Percentiles rank a stretch among this genome's conserved stretches.
Evolutionary conservation across 2,888 invertebrate genomes (phyloP).

Genomic region (Hybos culiciformis): DNA sequence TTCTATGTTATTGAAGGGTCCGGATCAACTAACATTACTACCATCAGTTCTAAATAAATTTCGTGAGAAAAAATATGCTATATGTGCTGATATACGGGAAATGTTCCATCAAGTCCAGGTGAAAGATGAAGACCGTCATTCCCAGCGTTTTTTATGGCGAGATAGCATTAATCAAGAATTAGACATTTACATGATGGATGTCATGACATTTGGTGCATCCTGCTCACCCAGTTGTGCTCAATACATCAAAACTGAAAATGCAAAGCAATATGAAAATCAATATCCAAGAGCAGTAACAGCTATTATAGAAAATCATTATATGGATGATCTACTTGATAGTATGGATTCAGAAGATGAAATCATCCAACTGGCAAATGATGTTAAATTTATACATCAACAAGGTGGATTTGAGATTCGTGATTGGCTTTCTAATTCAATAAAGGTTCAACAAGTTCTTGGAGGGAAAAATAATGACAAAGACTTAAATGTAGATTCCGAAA

Average conservation of each 20-base stretch:
- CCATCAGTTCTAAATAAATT: conserved; percentile 26
- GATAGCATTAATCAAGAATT: conserved; percentile 6
- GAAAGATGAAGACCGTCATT: conserved; percentile 18
- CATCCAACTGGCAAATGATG: conserved; percentile 8
- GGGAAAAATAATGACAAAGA: neutral
- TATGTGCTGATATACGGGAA: conserved; percentile 22
- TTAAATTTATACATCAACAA: conserved; percentile 7
- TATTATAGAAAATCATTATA: conserved; percentile 12
- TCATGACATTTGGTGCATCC: conserved; percentile 18
- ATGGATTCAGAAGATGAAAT: conserved; percentile 6
- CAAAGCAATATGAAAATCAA: conserved; percentile 6
- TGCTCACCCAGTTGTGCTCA: conserved; percentile 17
- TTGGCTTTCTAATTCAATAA: conserved; percentile 13
- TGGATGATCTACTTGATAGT: conserved; percentile 10
- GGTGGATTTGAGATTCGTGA: conserved; percentile 14
- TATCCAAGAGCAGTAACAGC: conserved; percentile 13
- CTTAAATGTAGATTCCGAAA: neutral
- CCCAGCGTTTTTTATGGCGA: conserved; percentile 19
- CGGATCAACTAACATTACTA: conserved; percentile 23
- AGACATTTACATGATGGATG: conserved; percentile 15
- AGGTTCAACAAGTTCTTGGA: conserved; percentile 7
- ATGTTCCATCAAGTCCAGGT: conserved; percentile 21
- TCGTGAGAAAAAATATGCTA: conserved; percentile 23
- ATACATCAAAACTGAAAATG: conserved; percentile 15
- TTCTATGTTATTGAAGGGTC: conserved; percentile 21